Evolutionary conservation across 2,888 invertebrate genomes (phyloP).

Genomic region (Lasioglossum marginatum): DNA sequence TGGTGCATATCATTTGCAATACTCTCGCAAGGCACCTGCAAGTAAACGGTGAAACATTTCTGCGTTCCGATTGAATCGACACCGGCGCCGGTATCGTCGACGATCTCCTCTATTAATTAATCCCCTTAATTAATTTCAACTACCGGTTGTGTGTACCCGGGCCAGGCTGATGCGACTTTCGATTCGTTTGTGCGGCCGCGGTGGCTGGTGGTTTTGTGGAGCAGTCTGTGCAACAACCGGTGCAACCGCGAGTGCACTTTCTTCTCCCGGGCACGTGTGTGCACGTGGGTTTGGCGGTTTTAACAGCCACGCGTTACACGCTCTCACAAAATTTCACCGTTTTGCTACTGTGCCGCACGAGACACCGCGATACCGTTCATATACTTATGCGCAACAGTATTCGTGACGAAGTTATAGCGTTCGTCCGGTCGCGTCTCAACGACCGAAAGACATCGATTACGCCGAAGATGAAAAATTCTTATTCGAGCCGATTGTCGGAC

Average conservation of each 20-base stretch:
- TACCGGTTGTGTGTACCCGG: conserved; percentile 17
- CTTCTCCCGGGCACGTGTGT: conserved; percentile 68
- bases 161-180: conserved; percentile 63
- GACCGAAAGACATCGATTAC: conserved; percentile 62
- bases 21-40: not conserved
- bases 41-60: not conserved
- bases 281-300: conserved; percentile 65
- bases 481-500: conserved; percentile 27
- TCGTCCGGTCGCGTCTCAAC: conserved; percentile 30
- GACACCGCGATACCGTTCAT: conserved; percentile 12
- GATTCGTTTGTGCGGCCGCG: conserved; percentile 65
- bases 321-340: conserved; percentile 71
- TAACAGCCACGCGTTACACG: conserved; percentile 66
- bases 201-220: conserved; percentile 70
- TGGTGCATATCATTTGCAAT: too few relatives aligned
- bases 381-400: too few relatives aligned
- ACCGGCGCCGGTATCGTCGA: conserved; percentile 3
- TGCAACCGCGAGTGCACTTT: conserved; percentile 72
- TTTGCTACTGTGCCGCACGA: conserved; percentile 46
- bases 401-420: too few relatives aligned
- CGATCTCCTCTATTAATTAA: conserved; percentile 50
- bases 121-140: conserved; percentile 60
- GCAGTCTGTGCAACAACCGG: conserved; percentile 72
- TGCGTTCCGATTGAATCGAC: conserved; percentile 4
- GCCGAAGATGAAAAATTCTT: conserved; percentile 55